Evolutionary conservation across 2,113 vertebrate genomes (phyloP).

Genomic region (Oxyura jamaicensis): DNA sequence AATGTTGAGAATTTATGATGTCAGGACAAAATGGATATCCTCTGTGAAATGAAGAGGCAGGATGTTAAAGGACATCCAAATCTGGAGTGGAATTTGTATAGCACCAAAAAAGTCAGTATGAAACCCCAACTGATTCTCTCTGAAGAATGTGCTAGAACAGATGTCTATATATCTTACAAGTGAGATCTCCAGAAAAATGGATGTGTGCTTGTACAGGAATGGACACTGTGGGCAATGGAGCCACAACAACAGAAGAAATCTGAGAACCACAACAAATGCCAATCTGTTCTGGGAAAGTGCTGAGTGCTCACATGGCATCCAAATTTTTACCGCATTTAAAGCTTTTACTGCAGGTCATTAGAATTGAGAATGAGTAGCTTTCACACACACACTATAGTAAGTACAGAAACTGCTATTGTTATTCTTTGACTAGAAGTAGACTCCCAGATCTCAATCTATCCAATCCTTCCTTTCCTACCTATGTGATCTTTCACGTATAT

Average conservation of each 20-base stretch:
- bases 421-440: neutral
- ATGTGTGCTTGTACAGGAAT: neutral
- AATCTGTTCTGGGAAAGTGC: neutral
- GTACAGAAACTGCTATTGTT: neutral
- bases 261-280: neutral
- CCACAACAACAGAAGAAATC: neutral
- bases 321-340: neutral
- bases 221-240: neutral
- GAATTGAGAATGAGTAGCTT: neutral
- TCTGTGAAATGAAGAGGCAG: neutral
- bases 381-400: neutral
- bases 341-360: neutral
- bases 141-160: neutral
- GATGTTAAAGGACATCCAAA: neutral
- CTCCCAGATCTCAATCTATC: neutral
- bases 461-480: neutral
- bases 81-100: neutral
- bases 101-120: neutral
- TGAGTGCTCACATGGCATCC: neutral
- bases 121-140: neutral
- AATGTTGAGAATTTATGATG: slow-evolving; percentile 5
- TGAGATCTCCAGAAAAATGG: neutral
- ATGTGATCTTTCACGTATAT: neutral
- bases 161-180: neutral
- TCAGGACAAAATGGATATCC: neutral